A percentile compares a stretch with the other conserved stretches of the same genome.
Conservation (phyloP, 2,797 vertebrate species). For the Schizopygopsis pylzovi region DNA sequence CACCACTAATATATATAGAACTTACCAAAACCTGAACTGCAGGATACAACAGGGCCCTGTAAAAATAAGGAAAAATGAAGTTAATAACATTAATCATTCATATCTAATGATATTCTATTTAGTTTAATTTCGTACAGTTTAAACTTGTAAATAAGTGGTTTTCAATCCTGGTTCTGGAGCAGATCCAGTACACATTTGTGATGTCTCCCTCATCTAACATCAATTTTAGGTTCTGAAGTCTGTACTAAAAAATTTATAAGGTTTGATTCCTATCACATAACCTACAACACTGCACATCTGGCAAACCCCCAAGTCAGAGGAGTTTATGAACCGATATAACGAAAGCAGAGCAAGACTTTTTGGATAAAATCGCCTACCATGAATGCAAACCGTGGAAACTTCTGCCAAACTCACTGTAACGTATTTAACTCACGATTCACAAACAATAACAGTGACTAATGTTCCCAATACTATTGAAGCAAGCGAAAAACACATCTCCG, state of each 20-base stretch:
- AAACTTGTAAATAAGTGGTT: not conserved
- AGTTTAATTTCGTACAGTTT: not conserved
- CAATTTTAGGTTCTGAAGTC: not conserved
- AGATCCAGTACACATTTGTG: not conserved
- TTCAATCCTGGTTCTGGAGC: not conserved
- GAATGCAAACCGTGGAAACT: not conserved
- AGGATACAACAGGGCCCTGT: conserved; percentile 49
- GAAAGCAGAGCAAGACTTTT: not conserved
- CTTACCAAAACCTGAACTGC: conserved; percentile 50
- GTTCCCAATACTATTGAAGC: no score
- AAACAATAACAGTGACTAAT: not conserved
- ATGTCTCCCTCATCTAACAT: not conserved
- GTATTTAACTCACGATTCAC: not conserved
- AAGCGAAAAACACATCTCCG: not conserved
- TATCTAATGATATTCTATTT: not conserved
- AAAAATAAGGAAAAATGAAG: not conserved
- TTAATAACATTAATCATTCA: not conserved
- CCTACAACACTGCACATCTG: not conserved
- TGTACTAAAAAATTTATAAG: not conserved
- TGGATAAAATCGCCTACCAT: not conserved
- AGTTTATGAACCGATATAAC: not conserved
- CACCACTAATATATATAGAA: no score
- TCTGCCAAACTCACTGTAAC: not conserved
- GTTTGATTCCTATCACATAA: not conserved
- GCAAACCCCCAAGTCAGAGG: not conserved